Evolutionary conservation across 2,888 invertebrate genomes (phyloP).

Genomic region (Nemoura dubitans): DNA sequence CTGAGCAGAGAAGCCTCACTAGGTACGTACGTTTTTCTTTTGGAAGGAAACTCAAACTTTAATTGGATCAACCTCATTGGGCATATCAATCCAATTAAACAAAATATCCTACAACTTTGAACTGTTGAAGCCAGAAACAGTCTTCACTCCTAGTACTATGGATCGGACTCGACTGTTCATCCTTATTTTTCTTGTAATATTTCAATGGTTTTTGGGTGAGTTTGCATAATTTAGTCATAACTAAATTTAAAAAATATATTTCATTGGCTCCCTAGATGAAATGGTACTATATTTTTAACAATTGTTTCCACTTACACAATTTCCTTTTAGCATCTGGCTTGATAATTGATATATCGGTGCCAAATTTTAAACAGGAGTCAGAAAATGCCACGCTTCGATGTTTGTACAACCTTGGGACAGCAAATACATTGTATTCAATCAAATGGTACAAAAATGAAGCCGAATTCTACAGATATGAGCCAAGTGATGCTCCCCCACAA

Average conservation of each 20-base stretch:
- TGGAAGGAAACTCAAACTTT: slow-evolving; percentile 32
- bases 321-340: background rate
- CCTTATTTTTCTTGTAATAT: background rate
- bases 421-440: slow-evolving; percentile 20
- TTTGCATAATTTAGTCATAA: background rate
- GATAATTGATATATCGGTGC: slow-evolving; percentile 23
- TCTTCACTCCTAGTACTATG: background rate
- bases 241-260: background rate
- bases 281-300: too few relatives aligned
- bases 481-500: background rate
- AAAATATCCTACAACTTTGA: background rate
- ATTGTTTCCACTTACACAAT: background rate
- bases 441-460: slow-evolving; percentile 25
- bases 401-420: slow-evolving; percentile 26
- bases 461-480: slow-evolving; percentile 30
- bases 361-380: slow-evolving; percentile 8
- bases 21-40: background rate
- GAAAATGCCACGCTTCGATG: slow-evolving; percentile 22
- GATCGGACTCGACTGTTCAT: background rate
- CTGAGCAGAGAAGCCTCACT: slow-evolving; percentile 37
- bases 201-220: background rate
- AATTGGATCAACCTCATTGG: slow-evolving; percentile 19
- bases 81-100: slow-evolving; percentile 33
- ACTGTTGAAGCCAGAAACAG: background rate
- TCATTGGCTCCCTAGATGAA: too few relatives aligned